Conservation (phyloP, 1,140 invertebrate genomes). For the Drosophila simulans region DNA sequence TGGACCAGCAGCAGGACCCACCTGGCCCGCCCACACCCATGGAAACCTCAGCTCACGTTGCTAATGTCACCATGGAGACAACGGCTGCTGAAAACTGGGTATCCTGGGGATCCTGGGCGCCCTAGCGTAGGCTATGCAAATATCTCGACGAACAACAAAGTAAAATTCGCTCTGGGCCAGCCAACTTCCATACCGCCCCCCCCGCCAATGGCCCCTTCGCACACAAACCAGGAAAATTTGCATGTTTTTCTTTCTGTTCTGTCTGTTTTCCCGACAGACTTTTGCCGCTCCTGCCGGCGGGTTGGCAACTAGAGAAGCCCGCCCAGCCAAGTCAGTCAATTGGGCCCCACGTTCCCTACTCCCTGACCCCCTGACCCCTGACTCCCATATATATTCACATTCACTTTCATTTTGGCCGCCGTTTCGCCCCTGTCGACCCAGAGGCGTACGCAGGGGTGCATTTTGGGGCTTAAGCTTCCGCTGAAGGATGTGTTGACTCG, state of each 20-base stretch:
- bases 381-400: slow-evolving; percentile 46
- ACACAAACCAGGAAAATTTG: slow-evolving; percentile 57
- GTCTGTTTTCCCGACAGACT: slow-evolving; percentile 48
- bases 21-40: slow-evolving; percentile 35
- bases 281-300: slow-evolving; percentile 16
- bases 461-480: background rate
- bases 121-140: slow-evolving; percentile 69
- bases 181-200: background rate
- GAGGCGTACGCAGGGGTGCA: slow-evolving; percentile 7
- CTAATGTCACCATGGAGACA: slow-evolving; percentile 80
- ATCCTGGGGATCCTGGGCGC: slow-evolving; percentile 34
- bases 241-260: slow-evolving; percentile 67
- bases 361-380: slow-evolving; percentile 22
- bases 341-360: slow-evolving; percentile 42
- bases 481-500: background rate
- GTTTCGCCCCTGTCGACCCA: slow-evolving; percentile 25
- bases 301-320: slow-evolving; percentile 50
- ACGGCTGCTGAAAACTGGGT: slow-evolving; percentile 26
- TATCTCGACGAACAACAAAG: slow-evolving; percentile 69
- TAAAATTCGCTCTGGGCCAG: slow-evolving; percentile 56
- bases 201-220: background rate
- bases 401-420: slow-evolving; percentile 73
- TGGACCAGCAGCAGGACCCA: slow-evolving; percentile 37
- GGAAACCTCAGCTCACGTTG: slow-evolving; percentile 43
- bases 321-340: slow-evolving; percentile 69